Evolutionary conservation across 2,113 vertebrate species (phyloP).

Genomic region (Oryzias melastigma): DNA sequence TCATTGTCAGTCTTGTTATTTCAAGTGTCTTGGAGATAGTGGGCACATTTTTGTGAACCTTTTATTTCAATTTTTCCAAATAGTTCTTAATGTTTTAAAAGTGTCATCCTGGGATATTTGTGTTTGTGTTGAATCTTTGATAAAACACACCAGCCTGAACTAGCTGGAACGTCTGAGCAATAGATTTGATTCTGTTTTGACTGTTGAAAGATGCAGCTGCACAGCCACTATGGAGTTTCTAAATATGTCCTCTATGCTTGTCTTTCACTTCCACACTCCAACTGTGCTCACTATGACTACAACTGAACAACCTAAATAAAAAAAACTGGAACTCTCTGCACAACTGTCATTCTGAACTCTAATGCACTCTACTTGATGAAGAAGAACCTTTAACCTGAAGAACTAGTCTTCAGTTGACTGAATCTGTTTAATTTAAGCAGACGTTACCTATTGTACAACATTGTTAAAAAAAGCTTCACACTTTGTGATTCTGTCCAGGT

Average conservation of each 20-base stretch:
- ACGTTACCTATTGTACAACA: not conserved
- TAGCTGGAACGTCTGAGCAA: not conserved
- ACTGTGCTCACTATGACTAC: not conserved
- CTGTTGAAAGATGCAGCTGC: slow-evolving; percentile 21
- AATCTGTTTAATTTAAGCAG: slow-evolving; percentile 2
- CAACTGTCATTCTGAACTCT: not conserved
- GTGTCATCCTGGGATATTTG: not conserved
- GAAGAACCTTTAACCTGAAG: not conserved
- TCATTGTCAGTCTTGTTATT: slow-evolving; percentile 4
- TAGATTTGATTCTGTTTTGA: not conserved
- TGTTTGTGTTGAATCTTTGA: not conserved
- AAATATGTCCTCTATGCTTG: slow-evolving; percentile 28
- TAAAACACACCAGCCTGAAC: not conserved
- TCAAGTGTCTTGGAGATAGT: slow-evolving; percentile 1
- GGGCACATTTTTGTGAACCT: slow-evolving; percentile 32
- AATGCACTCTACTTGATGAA: not conserved
- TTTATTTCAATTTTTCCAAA: slow-evolving; percentile 1
- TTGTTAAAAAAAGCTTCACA: not conserved
- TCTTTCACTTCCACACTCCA: slow-evolving; percentile 59
- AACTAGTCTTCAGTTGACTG: not conserved
- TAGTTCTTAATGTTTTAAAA: not conserved
- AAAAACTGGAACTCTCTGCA: not conserved
- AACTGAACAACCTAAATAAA: not conserved
- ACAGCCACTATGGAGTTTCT: slow-evolving; percentile 29
- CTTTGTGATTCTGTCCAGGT: not conserved